Base-by-base conservation (phyloP, 1,140 invertebrate species). In the Macrotrachela quadricornifera region DNA sequence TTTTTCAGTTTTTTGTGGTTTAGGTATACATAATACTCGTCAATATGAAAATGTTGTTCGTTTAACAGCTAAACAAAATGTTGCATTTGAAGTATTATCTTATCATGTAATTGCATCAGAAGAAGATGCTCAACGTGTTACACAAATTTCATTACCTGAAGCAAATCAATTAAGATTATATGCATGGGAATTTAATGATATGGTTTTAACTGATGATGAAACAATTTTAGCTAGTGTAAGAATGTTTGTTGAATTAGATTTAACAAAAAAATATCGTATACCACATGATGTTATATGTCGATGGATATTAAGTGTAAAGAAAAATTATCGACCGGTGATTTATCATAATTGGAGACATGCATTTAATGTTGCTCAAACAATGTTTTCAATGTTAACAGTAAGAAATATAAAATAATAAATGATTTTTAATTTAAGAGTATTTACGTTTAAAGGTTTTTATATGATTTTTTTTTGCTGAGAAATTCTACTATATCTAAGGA, bases 271-370 rank as follows among this genome's bases (percentile, higher is more conserved):
- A 60, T 95, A 90, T 65, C 30, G 13, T 3, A 46, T 46, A 6
- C 13, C n/a, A 15, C 11, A 56, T 43, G 60, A 83, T 83, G 82
- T 91, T 0, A 72, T 92, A 1, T 92, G 85, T 64, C 75, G 86
- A 49, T 94, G 87, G 86, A 78, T 85, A 43, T 70, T 92, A 44
- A 92, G 85, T 65, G 87, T 95, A 0, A 90, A 88, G 63, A 95
- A 94, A 67, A 95, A 95, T 67, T 91, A 91, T 67, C 76, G 90
- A 10, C 85, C 85, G 6, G 88, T 94, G 0, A 91, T 91, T 61
- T 96, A 96, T 64, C 90, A 95, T 69, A 95, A 95, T 64, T 96
- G 90, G 90, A 74, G 88, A 56, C 90, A 96, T 69, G 90, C 88
- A 0, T 74, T 95, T 9, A 94, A 94, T 68, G 90, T 95, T 0